A percentile compares a stretch with the other conserved stretches of the same genome.
phyloP scores from a whole-genome alignment of 2,888 invertebrate species.

The Cyrtodaria siliqua region DNA sequence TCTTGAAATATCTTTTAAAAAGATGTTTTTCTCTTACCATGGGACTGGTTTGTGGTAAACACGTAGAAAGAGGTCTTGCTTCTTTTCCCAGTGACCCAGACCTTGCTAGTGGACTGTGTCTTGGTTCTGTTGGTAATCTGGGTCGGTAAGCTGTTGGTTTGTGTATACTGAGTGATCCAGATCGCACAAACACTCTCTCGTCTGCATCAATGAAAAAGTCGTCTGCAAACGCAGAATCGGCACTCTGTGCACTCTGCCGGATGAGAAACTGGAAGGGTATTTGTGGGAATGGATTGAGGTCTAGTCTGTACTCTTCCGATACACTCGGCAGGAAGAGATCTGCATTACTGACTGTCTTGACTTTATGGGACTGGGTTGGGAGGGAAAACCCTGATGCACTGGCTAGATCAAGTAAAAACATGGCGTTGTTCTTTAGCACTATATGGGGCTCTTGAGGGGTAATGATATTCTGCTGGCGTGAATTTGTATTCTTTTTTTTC shows the following conservation, averaged over 20 bases:
- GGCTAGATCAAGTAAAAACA: conserved; percentile 96
- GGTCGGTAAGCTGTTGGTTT: conserved; percentile 71
- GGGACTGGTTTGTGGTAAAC: conserved; percentile 74
- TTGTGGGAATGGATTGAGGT: conserved; percentile 81
- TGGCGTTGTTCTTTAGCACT: conserved; percentile 96
- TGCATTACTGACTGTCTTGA: conserved; percentile 56
- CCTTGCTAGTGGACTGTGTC: conserved; percentile 81
- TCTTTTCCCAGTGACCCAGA: conserved; percentile 82
- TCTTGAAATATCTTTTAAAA: too few relatives aligned
- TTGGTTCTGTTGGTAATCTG: conserved; percentile 80
- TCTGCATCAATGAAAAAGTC: conserved; percentile 83
- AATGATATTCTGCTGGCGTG: conserved; percentile 82
- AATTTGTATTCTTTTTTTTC: conserved; percentile 75
- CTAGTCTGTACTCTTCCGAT: conserved; percentile 78
- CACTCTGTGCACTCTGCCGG: conserved; percentile 79
- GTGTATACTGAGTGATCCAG: conserved; percentile 79
- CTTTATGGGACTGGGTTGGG: conserved; percentile 77
- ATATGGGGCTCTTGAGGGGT: conserved; percentile 88
- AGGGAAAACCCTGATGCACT: conserved; percentile 89
- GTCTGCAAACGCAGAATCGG: conserved; percentile 85
- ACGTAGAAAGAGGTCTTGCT: conserved; percentile 72
- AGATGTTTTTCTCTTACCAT: conserved; percentile 69
- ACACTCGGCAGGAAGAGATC: conserved; percentile 82
- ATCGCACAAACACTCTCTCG: conserved; percentile 80
- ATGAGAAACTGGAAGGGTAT: conserved; percentile 82